These are phyloP conservation scores for Allochrocebus solatus DNA, from an alignment of 2,797 vertebrate genomes.

Conservation along the genomic window DNA sequence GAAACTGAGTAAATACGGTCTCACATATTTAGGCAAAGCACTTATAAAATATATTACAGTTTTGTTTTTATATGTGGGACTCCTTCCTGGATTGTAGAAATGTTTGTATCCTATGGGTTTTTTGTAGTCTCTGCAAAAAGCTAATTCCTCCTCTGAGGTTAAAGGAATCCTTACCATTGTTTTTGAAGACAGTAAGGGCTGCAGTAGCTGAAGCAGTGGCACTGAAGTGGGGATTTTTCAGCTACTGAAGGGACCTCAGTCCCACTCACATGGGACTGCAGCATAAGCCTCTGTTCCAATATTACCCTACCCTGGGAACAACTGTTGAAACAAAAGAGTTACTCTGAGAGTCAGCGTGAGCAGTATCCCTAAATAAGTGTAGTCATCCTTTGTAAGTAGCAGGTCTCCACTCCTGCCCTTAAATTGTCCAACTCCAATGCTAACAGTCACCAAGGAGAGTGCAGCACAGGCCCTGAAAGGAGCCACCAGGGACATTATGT, in stretches of 20 bases:
- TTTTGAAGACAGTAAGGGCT: background rate
- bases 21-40: background rate
- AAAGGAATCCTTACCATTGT: background rate
- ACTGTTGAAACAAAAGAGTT: background rate
- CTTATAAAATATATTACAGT: background rate
- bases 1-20: background rate
- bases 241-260: background rate
- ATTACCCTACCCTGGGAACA: too few relatives aligned
- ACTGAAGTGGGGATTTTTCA: background rate
- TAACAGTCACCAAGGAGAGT: background rate
- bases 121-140: background rate
- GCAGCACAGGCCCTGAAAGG: background rate
- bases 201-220: background rate
- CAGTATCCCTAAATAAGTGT: background rate
- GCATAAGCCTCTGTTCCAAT: background rate
- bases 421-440: too few relatives aligned
- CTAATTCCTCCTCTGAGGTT: background rate
- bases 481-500: background rate
- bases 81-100: background rate
- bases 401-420: background rate
- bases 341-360: background rate
- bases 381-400: background rate
- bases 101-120: background rate
- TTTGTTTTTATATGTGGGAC: background rate
- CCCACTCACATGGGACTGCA: fast-evolving